phyloP scores from a whole-genome alignment of 2,888 invertebrate genomes.

The Tanytarsus gracilentus region DNA sequence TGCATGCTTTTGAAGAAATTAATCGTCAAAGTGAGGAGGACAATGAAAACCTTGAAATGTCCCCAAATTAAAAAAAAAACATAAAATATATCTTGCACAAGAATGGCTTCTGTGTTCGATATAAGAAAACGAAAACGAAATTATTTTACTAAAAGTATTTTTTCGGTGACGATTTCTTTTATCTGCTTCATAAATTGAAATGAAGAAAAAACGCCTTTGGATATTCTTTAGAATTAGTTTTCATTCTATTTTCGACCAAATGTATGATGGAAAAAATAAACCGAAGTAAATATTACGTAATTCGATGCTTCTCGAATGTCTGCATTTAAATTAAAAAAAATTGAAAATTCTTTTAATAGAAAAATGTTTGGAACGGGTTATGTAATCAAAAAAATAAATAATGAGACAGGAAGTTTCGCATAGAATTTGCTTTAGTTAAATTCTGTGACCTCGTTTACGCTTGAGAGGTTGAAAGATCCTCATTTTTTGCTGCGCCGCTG shows the following conservation, averaged over 20 bases:
- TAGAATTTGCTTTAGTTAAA: conserved; percentile 1
- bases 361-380: too few species aligned
- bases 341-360: background rate
- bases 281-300: background rate
- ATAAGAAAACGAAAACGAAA: too few species aligned
- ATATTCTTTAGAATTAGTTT: background rate
- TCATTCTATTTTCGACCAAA: background rate
- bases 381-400: background rate
- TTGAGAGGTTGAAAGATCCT: conserved; percentile 24
- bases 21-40: background rate
- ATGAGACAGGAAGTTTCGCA: background rate
- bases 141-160: too few species aligned
- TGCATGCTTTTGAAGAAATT: background rate
- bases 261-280: background rate
- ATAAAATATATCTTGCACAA: conserved; percentile 22
- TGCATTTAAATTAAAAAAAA: background rate
- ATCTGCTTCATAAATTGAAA: background rate
- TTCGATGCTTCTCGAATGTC: conserved; percentile 5
- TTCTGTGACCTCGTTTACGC: conserved; percentile 23
- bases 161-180: background rate
- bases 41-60: conserved; percentile 23
- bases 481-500: background rate
- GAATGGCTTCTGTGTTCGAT: too few species aligned
- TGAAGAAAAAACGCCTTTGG: background rate
- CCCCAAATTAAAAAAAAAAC: background rate